Base-by-base conservation (phyloP, 1,140 invertebrate species). In the Drosophila ananassae region DNA sequence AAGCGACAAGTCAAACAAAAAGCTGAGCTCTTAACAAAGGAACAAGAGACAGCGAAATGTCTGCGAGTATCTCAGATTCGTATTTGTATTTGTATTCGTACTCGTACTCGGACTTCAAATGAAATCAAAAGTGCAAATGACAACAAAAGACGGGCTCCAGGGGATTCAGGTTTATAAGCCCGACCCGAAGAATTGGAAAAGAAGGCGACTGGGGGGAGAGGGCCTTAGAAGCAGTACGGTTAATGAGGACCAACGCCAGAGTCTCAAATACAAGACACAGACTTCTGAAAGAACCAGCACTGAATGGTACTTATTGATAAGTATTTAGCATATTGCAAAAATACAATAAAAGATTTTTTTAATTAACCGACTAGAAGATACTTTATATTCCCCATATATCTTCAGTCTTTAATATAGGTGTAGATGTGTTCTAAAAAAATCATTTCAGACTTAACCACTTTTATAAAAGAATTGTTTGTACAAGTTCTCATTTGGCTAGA, bases 41-140 rank as follows among this genome's bases (percentile, higher is more conserved):
- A 67, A 62, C 77, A 63, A 34, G 62, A 66, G 73, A 67, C 64
- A 73, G 48, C 50, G 56, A 78, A 69, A 68, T 82, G 79, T 73
- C 68, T 79, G 72, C 61, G 77, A 58, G 34, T 54, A 25, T 58
- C 48, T 47, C 44, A 10, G 17, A 47, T 47, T 47, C 41, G 25
- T 21, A 50, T 62, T 67, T 47, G 34, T 32, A 73, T 37, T 61
- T 21, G 47, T 9, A 44, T 56, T 56, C 34, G 25, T 12, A 64
- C 48, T 67, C 63, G 25, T 30, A 62, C 30, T 61, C 58, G 68
- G 75, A 81, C 77, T 87, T 87, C 78, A 87, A 85, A 85, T 87
- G 81, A 85, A 85, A 85, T 85, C 82, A 85, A 85, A 85, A 85
- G 81, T 85, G 81, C 82, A 85, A 85, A 87, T 85, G 82, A 85